Evolutionary conservation across 1,140 invertebrate genomes (phyloP).

Genomic region (Lepidotrigona ventralis): DNA sequence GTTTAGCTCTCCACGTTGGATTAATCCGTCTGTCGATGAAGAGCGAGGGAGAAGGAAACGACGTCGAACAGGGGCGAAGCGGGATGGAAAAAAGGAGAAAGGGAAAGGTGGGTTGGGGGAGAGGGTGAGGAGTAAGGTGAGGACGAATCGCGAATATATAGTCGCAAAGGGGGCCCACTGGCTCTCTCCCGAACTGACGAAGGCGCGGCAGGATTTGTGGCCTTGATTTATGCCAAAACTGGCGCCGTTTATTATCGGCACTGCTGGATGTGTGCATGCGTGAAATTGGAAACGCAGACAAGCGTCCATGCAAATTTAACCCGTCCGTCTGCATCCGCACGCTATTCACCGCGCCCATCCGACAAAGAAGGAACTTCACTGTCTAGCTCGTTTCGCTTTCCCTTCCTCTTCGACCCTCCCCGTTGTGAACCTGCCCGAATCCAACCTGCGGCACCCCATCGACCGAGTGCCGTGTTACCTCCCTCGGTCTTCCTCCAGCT

Average conservation of each 20-base stretch:
- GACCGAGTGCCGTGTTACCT: slow-evolving; percentile 10
- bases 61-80: slow-evolving; percentile 17
- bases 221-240: slow-evolving; percentile 77
- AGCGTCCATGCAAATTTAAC: slow-evolving; percentile 77
- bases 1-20: slow-evolving; percentile 64
- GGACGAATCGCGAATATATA: slow-evolving; percentile 19
- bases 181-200: slow-evolving; percentile 47
- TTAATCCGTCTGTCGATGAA: slow-evolving; percentile 63
- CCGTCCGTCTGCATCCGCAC: slow-evolving; percentile 63
- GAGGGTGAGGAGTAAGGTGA: background rate
- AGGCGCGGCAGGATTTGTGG: slow-evolving; percentile 66
- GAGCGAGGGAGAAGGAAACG: slow-evolving; percentile 40
- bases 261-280: slow-evolving; percentile 75
- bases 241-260: slow-evolving; percentile 76
- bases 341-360: slow-evolving; percentile 59
- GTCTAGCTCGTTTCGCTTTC: slow-evolving; percentile 43
- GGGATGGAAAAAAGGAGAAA: slow-evolving; percentile 3
- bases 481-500: slow-evolving; percentile 2
- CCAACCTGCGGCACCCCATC: slow-evolving; percentile 34
- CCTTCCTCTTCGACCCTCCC: slow-evolving; percentile 2
- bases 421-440: background rate
- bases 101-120: background rate
- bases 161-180: slow-evolving; percentile 21
- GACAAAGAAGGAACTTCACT: slow-evolving; percentile 70
- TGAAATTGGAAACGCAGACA: slow-evolving; percentile 78